A percentile compares a stretch with the other conserved stretches of the same genome.
phyloP scores from a whole-genome alignment of 2,113 vertebrate species.

The Sciurus niger region DNA sequence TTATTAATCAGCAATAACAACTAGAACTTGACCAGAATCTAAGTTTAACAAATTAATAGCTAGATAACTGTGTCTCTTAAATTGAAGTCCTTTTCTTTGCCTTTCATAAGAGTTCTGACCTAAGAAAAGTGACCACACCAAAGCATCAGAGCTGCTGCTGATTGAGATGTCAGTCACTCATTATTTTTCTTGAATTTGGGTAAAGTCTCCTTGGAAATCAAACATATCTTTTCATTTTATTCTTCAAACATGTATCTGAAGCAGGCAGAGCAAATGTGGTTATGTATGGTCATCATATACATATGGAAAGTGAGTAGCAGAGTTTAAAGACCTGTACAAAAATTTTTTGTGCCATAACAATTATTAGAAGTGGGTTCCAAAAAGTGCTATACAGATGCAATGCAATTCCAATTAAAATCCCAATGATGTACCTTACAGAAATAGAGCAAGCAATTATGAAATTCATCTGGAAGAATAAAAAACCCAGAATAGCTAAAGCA shows the following conservation, averaged over 20 bases:
- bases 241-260: background rate
- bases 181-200: constrained; percentile 33
- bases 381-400: too few relatives aligned
- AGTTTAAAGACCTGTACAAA: constrained; percentile 4
- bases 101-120: background rate
- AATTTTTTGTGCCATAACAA: background rate
- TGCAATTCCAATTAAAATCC: too few relatives aligned
- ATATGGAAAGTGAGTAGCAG: background rate
- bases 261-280: background rate
- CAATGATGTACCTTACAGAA: too few relatives aligned
- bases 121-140: background rate
- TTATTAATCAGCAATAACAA: background rate
- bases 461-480: too few relatives aligned
- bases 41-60: background rate
- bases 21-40: background rate
- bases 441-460: too few relatives aligned
- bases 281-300: background rate
- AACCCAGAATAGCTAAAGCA: too few relatives aligned
- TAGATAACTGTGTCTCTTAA: background rate
- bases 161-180: background rate
- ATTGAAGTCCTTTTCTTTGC: background rate
- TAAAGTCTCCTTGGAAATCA: constrained; percentile 18
- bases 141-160: background rate
- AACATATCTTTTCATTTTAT: background rate
- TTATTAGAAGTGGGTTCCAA: background rate